Percentiles rank a stretch among this genome's conserved stretches.
Conservation (phyloP, 1,140 invertebrate species). For the Matsumurasca onukii region DNA sequence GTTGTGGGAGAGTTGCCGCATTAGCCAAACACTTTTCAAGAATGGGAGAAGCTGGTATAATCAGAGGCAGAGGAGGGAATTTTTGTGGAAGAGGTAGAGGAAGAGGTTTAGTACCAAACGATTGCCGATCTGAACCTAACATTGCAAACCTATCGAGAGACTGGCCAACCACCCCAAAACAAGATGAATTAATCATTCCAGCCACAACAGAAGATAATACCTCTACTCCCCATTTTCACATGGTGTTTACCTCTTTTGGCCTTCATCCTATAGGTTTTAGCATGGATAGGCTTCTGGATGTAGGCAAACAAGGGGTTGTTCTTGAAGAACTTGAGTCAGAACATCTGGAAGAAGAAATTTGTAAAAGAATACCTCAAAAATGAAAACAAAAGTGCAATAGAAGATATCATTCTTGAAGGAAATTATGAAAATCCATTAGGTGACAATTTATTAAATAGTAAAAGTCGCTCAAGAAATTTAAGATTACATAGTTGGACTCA, state of each 20-base stretch:
- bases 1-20: slow-evolving; percentile 59
- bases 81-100: slow-evolving; percentile 13
- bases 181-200: slow-evolving; percentile 34
- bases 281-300: slow-evolving; percentile 41
- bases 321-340: slow-evolving; percentile 30
- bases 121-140: slow-evolving; percentile 39
- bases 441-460: not conserved
- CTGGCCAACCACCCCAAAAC: slow-evolving; percentile 25
- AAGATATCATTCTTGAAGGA: slow-evolving; percentile 17
- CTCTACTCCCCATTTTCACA: slow-evolving; percentile 31
- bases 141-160: slow-evolving; percentile 29
- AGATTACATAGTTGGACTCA: slow-evolving; percentile 21
- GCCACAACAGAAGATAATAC: not conserved
- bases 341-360: slow-evolving; percentile 8
- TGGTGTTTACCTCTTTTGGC: slow-evolving; percentile 36
- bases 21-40: slow-evolving; percentile 59
- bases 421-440: slow-evolving; percentile 1
- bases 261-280: slow-evolving; percentile 42
- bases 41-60: slow-evolving; percentile 50
- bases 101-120: slow-evolving; percentile 2
- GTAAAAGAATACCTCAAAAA: slow-evolving; percentile 5
- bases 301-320: slow-evolving; percentile 36
- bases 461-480: not conserved
- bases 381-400: not conserved
- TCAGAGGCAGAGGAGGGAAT: slow-evolving; percentile 41